phyloP scores from a whole-genome alignment of 2,113 vertebrate genomes.

The Eubucco bourcierii region DNA sequence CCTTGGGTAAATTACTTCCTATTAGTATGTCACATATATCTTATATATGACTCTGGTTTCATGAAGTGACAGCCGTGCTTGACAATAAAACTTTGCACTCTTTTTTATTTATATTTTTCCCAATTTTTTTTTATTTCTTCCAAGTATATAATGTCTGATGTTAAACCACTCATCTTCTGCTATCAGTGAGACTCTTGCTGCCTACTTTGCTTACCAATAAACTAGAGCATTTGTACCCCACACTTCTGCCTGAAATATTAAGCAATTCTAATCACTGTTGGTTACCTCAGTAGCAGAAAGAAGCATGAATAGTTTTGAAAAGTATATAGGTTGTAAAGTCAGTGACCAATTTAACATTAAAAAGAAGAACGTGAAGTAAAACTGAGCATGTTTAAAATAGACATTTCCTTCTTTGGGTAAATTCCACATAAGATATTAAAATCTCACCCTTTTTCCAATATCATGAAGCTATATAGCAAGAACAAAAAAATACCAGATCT shows the following conservation, averaged over 20 bases:
- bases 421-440: neutral
- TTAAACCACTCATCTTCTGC: constrained; percentile 47
- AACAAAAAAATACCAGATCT: neutral
- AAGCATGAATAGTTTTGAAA: neutral
- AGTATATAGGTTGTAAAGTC: neutral
- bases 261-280: neutral
- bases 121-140: constrained; percentile 71
- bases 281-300: neutral
- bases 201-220: constrained; percentile 46
- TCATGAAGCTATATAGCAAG: neutral
- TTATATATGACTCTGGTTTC: constrained; percentile 81
- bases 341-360: constrained; percentile 21
- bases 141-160: constrained; percentile 66
- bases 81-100: constrained; percentile 84
- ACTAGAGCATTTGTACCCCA: neutral
- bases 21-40: constrained; percentile 87
- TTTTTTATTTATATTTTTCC: constrained; percentile 81
- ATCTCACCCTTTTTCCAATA: neutral
- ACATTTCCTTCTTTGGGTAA: neutral
- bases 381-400: neutral
- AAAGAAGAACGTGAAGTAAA: constrained; percentile 1
- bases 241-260: neutral
- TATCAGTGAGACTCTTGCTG: constrained; percentile 24
- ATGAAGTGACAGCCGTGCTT: constrained; percentile 78
- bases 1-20: constrained; percentile 86